These are phyloP conservation scores for Scaptodrosophila lebanonensis DNA, from an alignment of 1,140 invertebrate genomes.

Conservation along the genomic window DNA sequence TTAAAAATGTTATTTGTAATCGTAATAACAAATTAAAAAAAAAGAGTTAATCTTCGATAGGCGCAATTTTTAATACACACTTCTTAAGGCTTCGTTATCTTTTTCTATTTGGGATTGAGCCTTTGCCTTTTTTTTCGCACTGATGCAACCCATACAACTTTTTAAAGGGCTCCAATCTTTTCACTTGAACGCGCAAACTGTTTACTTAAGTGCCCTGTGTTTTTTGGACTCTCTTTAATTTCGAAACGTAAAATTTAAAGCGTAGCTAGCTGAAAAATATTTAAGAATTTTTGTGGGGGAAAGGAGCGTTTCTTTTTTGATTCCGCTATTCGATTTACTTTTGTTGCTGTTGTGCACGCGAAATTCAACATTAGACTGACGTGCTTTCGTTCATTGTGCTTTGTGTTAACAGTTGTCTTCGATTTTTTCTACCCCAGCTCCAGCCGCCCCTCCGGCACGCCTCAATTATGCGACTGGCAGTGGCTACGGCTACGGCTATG, in stretches of 20 bases:
- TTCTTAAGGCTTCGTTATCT: slow-evolving; percentile 15
- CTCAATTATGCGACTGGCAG: slow-evolving; percentile 32
- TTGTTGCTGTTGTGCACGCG: slow-evolving; percentile 6
- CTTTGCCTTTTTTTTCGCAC: slow-evolving; percentile 33
- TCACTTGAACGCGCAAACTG: no score
- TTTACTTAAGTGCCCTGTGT: no score
- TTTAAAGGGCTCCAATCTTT: no score
- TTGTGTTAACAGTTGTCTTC: slow-evolving; percentile 4
- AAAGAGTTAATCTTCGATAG: no score
- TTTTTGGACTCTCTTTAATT: no score
- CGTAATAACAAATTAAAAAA: no score
- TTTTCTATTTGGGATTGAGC: slow-evolving; percentile 4
- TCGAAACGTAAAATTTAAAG: no score
- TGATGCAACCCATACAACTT: slow-evolving; percentile 40
- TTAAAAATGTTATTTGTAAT: no score
- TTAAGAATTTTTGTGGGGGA: no score
- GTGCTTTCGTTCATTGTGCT: neutral
- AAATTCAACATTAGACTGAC: slow-evolving; percentile 6
- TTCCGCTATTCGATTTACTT: neutral
- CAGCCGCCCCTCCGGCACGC: neutral
- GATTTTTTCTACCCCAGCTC: slow-evolving; percentile 1
- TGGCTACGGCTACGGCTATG: slow-evolving; percentile 4
- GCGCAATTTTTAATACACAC: slow-evolving; percentile 33
- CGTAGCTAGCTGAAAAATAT: no score
- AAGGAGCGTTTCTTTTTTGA: no score